phyloP scores from a whole-genome alignment of 2,888 invertebrate species.

The Lasioglossum oenotherae region DNA sequence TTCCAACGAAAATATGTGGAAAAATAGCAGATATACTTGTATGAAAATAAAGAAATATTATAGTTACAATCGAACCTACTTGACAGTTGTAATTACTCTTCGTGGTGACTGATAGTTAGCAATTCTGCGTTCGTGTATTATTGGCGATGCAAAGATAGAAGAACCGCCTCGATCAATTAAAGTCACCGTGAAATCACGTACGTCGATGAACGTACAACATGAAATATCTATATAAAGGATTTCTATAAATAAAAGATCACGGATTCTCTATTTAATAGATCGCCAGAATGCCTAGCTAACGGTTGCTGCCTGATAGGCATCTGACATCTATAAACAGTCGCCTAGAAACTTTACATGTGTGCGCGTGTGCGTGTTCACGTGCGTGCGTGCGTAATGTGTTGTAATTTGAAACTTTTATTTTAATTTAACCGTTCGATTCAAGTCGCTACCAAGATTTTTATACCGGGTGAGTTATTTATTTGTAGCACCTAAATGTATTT shows the following conservation, averaged over 20 bases:
- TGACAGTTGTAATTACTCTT: background rate
- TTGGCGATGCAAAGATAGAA: background rate
- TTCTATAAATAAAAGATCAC: slow-evolving; percentile 1
- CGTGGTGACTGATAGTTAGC: background rate
- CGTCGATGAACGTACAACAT: background rate
- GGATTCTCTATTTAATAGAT: slow-evolving; percentile 19
- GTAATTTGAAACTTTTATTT: slow-evolving; percentile 19
- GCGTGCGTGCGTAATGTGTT: background rate
- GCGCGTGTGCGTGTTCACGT: background rate
- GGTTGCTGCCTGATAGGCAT: slow-evolving; percentile 36
- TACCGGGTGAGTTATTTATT: background rate
- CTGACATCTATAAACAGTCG: slow-evolving; percentile 44
- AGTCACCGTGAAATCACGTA: background rate
- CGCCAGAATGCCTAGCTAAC: slow-evolving; percentile 30
- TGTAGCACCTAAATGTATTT: background rate
- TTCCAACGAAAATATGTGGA: too few relatives aligned
- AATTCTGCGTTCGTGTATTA: background rate
- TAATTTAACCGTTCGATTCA: background rate
- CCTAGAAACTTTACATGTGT: slow-evolving; percentile 34
- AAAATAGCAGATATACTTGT: background rate
- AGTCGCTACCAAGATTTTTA: background rate
- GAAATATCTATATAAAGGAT: slow-evolving; percentile 8
- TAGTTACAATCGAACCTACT: background rate
- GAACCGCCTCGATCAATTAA: slow-evolving; percentile 9
- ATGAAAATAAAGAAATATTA: background rate